phyloP scores from a whole-genome alignment of 2,888 invertebrate genomes.

The Mesopsocus fuscifrons region DNA sequence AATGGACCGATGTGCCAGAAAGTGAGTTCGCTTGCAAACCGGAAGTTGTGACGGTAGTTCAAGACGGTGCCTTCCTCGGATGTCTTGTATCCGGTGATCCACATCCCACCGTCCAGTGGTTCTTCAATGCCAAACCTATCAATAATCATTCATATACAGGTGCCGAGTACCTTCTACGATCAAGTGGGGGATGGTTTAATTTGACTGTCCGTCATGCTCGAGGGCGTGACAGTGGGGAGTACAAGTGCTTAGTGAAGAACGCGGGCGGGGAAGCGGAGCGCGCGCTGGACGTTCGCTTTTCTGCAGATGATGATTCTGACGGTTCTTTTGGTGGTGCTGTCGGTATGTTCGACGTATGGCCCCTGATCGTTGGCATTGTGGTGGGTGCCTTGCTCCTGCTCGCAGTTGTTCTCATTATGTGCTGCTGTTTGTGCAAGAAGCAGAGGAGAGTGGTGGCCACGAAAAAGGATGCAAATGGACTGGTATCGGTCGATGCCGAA shows the following conservation, averaged over 20 bases:
- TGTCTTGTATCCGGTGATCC: constrained; percentile 63
- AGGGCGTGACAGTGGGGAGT: constrained; percentile 47
- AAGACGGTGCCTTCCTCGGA: constrained; percentile 33
- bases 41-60: constrained; percentile 42
- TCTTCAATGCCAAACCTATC: constrained; percentile 39
- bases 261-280: constrained; percentile 60
- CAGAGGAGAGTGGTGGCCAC: constrained; percentile 18
- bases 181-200: constrained; percentile 35
- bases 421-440: constrained; percentile 36
- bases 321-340: constrained; percentile 13
- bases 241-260: constrained; percentile 64
- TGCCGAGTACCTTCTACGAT: constrained; percentile 20
- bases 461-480: constrained; percentile 16
- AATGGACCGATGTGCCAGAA: constrained; percentile 40
- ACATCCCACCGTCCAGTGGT: constrained; percentile 55
- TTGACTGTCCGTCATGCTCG: constrained; percentile 44
- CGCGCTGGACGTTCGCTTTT: constrained; percentile 29
- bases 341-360: constrained; percentile 25
- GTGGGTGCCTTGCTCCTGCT: constrained; percentile 31
- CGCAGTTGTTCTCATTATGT: constrained; percentile 28
- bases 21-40: constrained; percentile 66
- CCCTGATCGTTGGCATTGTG: constrained; percentile 28
- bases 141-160: constrained; percentile 21
- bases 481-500: constrained; percentile 36
- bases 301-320: not conserved